Evolutionary conservation across 2,888 invertebrate genomes (phyloP).

Genomic region (Drosophila subquinaria): DNA sequence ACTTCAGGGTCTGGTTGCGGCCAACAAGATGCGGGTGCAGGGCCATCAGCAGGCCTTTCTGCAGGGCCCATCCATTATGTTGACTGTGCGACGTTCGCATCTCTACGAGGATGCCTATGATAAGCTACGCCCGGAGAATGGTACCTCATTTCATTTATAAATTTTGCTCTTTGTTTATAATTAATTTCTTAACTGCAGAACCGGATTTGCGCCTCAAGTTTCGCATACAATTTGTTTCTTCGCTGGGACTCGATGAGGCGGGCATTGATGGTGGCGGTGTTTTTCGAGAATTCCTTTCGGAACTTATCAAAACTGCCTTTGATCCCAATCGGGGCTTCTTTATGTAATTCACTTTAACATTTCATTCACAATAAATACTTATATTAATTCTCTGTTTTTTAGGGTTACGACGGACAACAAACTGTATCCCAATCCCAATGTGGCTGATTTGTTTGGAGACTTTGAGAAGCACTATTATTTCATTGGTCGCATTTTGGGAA

Average conservation of each 20-base stretch:
- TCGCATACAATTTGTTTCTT: conserved; percentile 95
- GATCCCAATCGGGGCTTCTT: conserved; percentile 99
- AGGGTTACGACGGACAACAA: conserved; percentile 95
- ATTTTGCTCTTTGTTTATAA: neutral
- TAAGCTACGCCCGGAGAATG: conserved; percentile 95
- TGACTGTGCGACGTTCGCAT: conserved; percentile 94
- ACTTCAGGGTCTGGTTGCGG: conserved; percentile 89
- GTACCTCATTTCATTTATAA: conserved; percentile 84
- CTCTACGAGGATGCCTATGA: conserved; percentile 99
- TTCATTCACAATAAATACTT: neutral
- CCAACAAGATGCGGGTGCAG: conserved; percentile 87
- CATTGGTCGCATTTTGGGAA: conserved; percentile 96
- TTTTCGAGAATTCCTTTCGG: conserved; percentile 97
- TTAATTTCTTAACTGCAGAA: conserved; percentile 87
- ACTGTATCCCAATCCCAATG: conserved; percentile 98
- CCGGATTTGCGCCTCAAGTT: conserved; percentile 94
- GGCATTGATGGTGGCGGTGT: conserved; percentile 99
- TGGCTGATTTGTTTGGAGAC: conserved; percentile 93
- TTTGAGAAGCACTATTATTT: conserved; percentile 97
- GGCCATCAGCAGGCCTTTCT: conserved; percentile 91
- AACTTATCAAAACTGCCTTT: conserved; percentile 96
- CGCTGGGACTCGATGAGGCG: conserved; percentile 96
- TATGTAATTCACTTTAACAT: conserved; percentile 83
- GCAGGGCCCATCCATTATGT: conserved; percentile 91
- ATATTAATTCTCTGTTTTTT: neutral